Evolutionary conservation across 2,797 vertebrate genomes (phyloP).

Genomic region (Aselliscus stoliczkanus): DNA sequence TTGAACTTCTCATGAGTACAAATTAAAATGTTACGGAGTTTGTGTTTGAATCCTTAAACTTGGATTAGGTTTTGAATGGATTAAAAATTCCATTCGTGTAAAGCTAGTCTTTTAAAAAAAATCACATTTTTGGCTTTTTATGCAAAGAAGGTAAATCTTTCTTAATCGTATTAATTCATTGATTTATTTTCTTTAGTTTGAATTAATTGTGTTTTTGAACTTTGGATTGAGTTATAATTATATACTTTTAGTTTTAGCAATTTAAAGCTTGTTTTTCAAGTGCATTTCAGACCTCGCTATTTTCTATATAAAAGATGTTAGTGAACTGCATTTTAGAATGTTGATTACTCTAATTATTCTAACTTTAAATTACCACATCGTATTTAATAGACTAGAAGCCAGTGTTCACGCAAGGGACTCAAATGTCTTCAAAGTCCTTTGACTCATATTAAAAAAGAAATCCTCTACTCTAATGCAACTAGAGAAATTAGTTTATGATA

Average conservation of each 20-base stretch:
- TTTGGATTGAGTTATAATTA: background rate
- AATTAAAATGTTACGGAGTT: background rate
- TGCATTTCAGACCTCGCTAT: slow-evolving; percentile 2
- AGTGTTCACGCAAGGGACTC: background rate
- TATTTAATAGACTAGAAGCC: slow-evolving; percentile 31
- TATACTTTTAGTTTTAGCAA: background rate
- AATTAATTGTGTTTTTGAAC: slow-evolving; percentile 4
- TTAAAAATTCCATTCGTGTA: slow-evolving; percentile 35
- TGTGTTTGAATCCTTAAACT: slow-evolving; percentile 36
- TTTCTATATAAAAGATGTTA: slow-evolving; percentile 16
- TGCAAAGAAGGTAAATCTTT: slow-evolving; percentile 24
- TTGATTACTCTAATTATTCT: slow-evolving; percentile 11
- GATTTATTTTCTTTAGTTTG: slow-evolving; percentile 30
- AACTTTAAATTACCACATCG: background rate
- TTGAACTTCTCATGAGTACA: background rate
- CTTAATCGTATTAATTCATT: slow-evolving; percentile 20
- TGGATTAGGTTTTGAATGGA: slow-evolving; percentile 42
- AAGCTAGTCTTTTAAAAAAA: slow-evolving; percentile 6
- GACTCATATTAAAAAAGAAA: background rate
- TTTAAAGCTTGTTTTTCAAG: background rate
- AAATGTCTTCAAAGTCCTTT: slow-evolving; percentile 19
- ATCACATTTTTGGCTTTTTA: slow-evolving; percentile 9
- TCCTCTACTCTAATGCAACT: background rate
- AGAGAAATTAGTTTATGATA: slow-evolving; percentile 30
- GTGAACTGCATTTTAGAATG: slow-evolving; percentile 33